These are phyloP conservation scores for Zaprionus lineosus DNA, from an alignment of 2,888 invertebrate species.

Conservation along the genomic window DNA sequence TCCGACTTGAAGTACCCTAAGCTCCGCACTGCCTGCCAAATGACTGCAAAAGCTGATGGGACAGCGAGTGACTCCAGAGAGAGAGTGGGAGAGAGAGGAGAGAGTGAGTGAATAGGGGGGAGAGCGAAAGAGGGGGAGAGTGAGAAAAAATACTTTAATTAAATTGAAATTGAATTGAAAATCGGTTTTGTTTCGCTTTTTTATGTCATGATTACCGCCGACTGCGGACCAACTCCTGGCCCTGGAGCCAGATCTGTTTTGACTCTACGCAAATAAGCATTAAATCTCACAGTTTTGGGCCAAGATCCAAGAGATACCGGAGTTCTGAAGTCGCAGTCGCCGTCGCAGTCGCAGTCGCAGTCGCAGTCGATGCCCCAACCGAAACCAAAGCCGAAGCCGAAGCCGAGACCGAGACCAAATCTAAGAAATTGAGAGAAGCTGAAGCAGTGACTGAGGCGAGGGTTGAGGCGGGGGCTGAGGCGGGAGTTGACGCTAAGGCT, in stretches of 20 bases:
- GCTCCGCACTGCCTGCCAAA: too few species aligned
- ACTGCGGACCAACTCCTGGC: constrained; percentile 23
- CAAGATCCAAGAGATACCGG: constrained; percentile 26
- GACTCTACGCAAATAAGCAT: constrained; percentile 79
- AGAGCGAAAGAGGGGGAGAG: neutral
- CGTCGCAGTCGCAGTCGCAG: too few species aligned
- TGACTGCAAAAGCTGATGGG: too few species aligned
- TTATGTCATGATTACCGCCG: constrained; percentile 76
- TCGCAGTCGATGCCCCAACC: neutral
- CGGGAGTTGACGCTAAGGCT: too few species aligned
- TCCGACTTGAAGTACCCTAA: too few species aligned
- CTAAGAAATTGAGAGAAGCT: too few species aligned
- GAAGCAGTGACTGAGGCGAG: too few species aligned
- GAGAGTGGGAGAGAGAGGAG: neutral
- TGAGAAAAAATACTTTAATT: constrained; percentile 58
- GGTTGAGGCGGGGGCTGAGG: too few species aligned
- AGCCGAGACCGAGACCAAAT: constrained; percentile 18
- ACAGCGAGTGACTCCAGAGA: neutral
- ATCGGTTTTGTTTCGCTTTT: constrained; percentile 78
- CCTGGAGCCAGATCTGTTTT: constrained; percentile 70
- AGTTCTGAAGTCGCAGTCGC: too few species aligned
- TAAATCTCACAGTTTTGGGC: constrained; percentile 70
- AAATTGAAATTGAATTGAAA: constrained; percentile 77
- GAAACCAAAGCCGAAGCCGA: constrained; percentile 25
- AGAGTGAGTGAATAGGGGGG: neutral